Conservation (phyloP, 2,888 invertebrate species). For the Dascillus cervinus region DNA sequence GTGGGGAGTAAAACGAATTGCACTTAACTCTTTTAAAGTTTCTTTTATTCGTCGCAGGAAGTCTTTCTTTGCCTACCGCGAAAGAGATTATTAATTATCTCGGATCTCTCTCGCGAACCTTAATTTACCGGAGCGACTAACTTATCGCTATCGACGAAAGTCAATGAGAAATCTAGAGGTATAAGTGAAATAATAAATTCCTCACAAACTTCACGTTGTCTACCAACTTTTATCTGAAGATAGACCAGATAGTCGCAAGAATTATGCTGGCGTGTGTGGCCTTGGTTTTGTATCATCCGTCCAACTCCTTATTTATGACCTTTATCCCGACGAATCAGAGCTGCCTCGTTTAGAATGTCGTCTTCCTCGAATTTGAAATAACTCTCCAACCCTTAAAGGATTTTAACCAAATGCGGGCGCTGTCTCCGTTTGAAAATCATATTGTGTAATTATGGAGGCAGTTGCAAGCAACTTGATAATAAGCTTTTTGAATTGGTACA, state of each 20-base stretch:
- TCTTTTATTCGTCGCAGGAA: constrained; percentile 7
- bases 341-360: constrained; percentile 30
- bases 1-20: constrained; percentile 11
- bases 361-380: constrained; percentile 13
- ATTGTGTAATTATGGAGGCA: too few species aligned
- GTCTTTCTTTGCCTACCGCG: constrained; percentile 3
- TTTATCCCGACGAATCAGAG: constrained; percentile 33
- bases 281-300: constrained; percentile 33
- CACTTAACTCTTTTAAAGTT: constrained; percentile 6
- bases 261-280: constrained; percentile 34
- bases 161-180: constrained; percentile 26
- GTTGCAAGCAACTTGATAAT: too few species aligned
- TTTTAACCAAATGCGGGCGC: constrained; percentile 7
- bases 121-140: constrained; percentile 4
- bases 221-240: constrained; percentile 34
- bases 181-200: constrained; percentile 34
- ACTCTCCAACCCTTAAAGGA: constrained; percentile 10
- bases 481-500: too few species aligned
- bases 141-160: constrained; percentile 12
- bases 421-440: too few species aligned
- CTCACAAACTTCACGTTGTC: constrained; percentile 33
- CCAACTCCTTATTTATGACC: constrained; percentile 31
- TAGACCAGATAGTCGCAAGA: constrained; percentile 33
- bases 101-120: constrained; percentile 7
- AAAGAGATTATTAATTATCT: constrained; percentile 10